Base-by-base conservation (phyloP, 2,888 invertebrate genomes). In the Oscheius sp. region DNA sequence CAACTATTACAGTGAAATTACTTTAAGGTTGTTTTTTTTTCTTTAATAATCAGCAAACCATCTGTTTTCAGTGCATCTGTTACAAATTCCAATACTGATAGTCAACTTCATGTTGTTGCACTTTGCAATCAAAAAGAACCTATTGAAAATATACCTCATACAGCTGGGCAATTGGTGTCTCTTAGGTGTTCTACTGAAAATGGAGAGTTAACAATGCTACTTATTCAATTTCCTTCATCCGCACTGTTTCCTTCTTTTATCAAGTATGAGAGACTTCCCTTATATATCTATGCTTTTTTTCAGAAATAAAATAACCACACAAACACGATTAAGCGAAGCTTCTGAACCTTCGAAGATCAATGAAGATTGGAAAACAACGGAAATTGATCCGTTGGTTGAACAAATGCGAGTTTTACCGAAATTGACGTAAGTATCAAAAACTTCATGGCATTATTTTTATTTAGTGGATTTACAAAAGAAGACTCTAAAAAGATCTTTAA, bases 71-170 rank as follows among this genome's bases (percentile, higher is more conserved):
- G 21, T 5, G 21, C 7, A 21, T 13, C 12, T 9, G 21, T 27
- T 9, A 16, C 25, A 12, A 12, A 7, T 29, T 13, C 18, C 9
- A 43, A 18, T 45, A 13, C 41, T 18, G 61, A 61, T 21, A 61
- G 43, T n/a, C 29, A 61, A 61, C 3, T 61, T n/a, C 61, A 61
- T 45, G 25, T 43, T 21, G 61, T 61, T 45, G 61, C 61, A 2
- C 18, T n/a, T 18, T 35, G 61, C 21, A 16, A 35, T n/a, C 16
- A 61, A 23, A n/a, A 9, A 5, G 5, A 2, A 29, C 27, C 58
- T 5, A 9, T 35, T 6, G 25, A 25, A 55, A 55, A n/a, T 29
- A n/a, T 35, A 2, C 61, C n/a, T 16, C 13, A 18, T 5, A 61
- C 61, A 13, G 12, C 18, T 9, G 61, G 61, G n/a, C 61, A 61